phyloP scores from a whole-genome alignment of 92 coral and sea anemone species.

The Epizoanthus scotinus region DNA sequence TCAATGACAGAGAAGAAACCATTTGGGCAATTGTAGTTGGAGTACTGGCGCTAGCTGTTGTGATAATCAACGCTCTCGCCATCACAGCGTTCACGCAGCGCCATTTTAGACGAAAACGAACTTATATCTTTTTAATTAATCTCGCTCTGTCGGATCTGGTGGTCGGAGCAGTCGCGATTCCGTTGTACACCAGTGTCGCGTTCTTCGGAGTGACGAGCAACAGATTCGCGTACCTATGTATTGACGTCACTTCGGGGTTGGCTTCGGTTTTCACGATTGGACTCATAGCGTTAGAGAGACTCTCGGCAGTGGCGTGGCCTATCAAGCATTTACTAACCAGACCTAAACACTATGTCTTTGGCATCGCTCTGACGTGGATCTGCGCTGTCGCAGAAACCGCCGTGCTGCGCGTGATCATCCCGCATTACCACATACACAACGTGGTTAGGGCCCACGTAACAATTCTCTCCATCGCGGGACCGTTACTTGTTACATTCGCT shows the following conservation, averaged over 20 bases:
- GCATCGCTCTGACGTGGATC: conserved; percentile 43
- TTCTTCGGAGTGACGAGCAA: conserved; percentile 18
- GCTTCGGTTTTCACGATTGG: conserved; percentile 50
- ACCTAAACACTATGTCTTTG: conserved; percentile 40
- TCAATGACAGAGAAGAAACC: not conserved
- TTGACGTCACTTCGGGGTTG: conserved; percentile 51
- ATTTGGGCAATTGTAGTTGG: conserved; percentile 44
- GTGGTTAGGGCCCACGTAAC: conserved; percentile 43
- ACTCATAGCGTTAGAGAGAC: conserved; percentile 55
- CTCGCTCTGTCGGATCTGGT: conserved; percentile 51
- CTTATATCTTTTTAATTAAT: conserved; percentile 41
- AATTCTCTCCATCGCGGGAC: conserved; percentile 42
- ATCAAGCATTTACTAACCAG: conserved; percentile 40
- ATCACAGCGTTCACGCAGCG: conserved; percentile 46
- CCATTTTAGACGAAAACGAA: conserved; percentile 31
- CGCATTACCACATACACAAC: conserved; percentile 31
- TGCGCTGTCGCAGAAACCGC: conserved; percentile 29
- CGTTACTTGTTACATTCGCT: conserved; percentile 39
- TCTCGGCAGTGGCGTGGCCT: conserved; percentile 48
- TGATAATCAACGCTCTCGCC: conserved; percentile 42
- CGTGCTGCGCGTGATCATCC: conserved; percentile 36
- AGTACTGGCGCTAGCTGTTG: conserved; percentile 25
- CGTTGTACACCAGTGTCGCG: conserved; percentile 44
- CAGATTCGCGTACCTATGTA: conserved; percentile 15
- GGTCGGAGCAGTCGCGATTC: conserved; percentile 56